Evolutionary conservation across 2,888 invertebrate genomes (phyloP), one percentile per base, ranked within the genome.

Genomic region (Drosophila kanekoi): DNA sequence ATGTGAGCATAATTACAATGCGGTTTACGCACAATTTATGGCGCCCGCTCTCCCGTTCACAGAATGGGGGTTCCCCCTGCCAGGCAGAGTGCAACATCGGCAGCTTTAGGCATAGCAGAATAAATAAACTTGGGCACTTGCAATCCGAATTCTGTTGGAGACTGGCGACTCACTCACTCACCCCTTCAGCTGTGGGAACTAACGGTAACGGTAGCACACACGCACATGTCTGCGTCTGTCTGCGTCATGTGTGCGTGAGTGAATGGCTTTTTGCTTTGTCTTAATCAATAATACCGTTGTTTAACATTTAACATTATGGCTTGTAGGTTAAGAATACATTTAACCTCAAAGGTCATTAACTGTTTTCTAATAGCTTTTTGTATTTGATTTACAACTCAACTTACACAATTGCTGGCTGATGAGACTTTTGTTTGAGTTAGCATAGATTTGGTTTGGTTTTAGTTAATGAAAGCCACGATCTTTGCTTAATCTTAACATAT

Each of bases 201-300:
- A 64, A 73, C 60, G 70, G 65, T 61, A 64, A 73, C 60, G 70
- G 65, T 61, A 68, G 60, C 70, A 40, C 81, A 81, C 81, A 68
- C 84, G 51, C 33, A 68, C 68, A 78, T 63, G 69, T 67, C 63
- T 68, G 65, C 70, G 65, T 49, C 56, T 47, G 41, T 63, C 41
- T 57, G 49, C 40, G 41, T 32, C 65, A 47, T 61, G 41, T 53
- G 47, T 40, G 61, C 41, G 58, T 49, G 57, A 41, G 33, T 33
- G 52, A 53, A 57, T 66, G 38, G 44, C 57, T 53, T 58, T 69
- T 54, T 53, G 43, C 49, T 65, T 53, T 76, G 72, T 71, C 79
- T 76, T 73, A 83, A 83, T 84, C 82, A 81, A 83, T 83, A 83
- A 66, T 28, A 58, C 44, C 43, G 53, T 54, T 72, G 66, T 53